Evolutionary conservation across 2,113 vertebrate species (phyloP), one percentile per base, ranked within the genome.

Genomic region (Chloropsis hardwickii): DNA sequence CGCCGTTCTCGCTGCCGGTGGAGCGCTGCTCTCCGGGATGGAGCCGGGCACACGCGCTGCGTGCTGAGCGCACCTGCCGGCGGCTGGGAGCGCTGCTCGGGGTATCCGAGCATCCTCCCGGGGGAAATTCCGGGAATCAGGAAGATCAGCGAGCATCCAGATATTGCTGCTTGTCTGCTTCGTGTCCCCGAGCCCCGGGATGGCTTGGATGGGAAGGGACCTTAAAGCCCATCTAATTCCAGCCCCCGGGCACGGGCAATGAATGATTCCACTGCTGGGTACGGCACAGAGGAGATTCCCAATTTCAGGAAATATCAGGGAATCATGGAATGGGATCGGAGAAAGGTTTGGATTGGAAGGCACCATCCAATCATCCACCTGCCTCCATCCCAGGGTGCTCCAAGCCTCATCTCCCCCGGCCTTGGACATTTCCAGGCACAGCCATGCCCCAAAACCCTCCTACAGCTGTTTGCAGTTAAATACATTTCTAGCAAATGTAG

Each of bases 371-470:
- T 28, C 19, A 11, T 11, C 35, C 66, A 16, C 12, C 5, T 72
- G 2, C 9, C 66, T 23, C 31, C 1, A 9, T 5, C 37, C 57
- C 42, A 33, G 50, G 37, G 0, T 33, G 37, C 44, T 88, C 50
- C 66, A 10, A 50, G 57, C 65, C 29, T 29, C 0, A 0, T 40
- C 13, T n/a, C 42, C n/a, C 67, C 50, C 11, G 31, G 12, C 51
- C 37, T 24, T 8, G 67, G 33, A 1, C 60, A 11, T n/a, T 17
- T 1, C 51, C 51, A 80, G 33, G 33, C 66, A 10, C 35, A 42
- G 50, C 58, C 24, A 4, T 1, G 14, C 12, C 35, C 28, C 40
- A 10, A 2, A 2, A 2, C 4, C n/a, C 20, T 40, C 31, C 2
- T 4, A 4, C 6, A 67, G 24, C 42, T 62, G 8, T 27, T 91